A percentile compares a stretch with the other conserved stretches of the same genome.
Evolutionary conservation across 2,113 vertebrate species (phyloP).

Genomic region (Oreochromis tanganicae): DNA sequence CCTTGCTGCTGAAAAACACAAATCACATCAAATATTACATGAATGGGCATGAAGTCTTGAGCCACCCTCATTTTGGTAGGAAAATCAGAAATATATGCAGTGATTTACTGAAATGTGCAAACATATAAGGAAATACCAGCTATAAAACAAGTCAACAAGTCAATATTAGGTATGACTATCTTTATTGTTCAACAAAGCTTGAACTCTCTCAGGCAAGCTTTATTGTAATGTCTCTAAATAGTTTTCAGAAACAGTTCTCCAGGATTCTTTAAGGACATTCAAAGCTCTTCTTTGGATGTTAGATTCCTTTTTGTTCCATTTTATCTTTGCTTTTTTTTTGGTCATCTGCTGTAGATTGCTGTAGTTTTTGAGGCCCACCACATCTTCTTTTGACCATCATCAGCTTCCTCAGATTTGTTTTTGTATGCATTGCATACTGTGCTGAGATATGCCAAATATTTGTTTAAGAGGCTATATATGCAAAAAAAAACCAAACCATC

Average conservation of each 20-base stretch:
- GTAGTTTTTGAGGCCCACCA: neutral
- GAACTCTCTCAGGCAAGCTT: neutral
- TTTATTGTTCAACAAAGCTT: neutral
- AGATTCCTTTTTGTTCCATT: neutral
- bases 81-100: neutral
- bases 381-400: neutral
- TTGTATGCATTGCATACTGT: neutral
- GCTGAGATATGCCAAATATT: neutral
- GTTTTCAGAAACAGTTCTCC: neutral
- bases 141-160: neutral
- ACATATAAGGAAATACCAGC: neutral
- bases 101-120: neutral
- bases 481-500: rapidly evolving
- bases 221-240: neutral
- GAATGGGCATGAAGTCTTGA: rapidly evolving
- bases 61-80: neutral
- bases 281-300: neutral
- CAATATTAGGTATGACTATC: neutral
- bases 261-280: neutral
- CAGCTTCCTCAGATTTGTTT: neutral
- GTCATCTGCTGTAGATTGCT: neutral
- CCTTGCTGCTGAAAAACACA: neutral
- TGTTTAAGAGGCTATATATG: neutral
- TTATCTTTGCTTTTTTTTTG: neutral
- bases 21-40: neutral